Percentiles rank a stretch among this genome's conserved stretches.
These are phyloP conservation scores for Drosophila mercatorum DNA, from an alignment of 2,888 invertebrate species.

Conservation along the genomic window DNA sequence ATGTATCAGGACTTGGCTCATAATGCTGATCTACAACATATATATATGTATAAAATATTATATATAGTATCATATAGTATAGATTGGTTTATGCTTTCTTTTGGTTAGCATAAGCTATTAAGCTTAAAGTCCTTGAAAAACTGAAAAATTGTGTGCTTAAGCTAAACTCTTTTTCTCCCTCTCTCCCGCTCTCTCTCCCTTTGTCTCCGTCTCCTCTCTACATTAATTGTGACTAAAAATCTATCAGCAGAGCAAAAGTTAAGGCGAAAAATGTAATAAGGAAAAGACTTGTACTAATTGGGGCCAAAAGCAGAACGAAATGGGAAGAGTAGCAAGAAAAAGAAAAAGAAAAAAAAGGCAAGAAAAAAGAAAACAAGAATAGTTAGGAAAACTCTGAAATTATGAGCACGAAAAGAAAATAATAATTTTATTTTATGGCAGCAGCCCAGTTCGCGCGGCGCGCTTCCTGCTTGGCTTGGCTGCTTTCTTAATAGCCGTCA, in stretches of 20 bases:
- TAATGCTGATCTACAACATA: neutral
- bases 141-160: slow-evolving; percentile 1
- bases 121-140: neutral
- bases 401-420: slow-evolving; percentile 79
- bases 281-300: slow-evolving; percentile 71
- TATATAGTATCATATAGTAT: no score
- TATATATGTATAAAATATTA: no score
- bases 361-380: slow-evolving; percentile 21
- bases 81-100: no score
- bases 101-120: no score
- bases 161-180: neutral
- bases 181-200: no score
- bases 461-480: slow-evolving; percentile 34
- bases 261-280: slow-evolving; percentile 61
- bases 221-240: slow-evolving; percentile 15
- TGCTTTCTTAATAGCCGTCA: slow-evolving; percentile 75
- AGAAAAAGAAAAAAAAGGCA: neutral
- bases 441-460: slow-evolving; percentile 9
- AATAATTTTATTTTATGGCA: slow-evolving; percentile 72
- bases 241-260: slow-evolving; percentile 28
- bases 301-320: slow-evolving; percentile 47
- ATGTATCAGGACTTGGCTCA: no score
- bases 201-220: neutral
- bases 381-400: slow-evolving; percentile 59
- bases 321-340: neutral